A percentile compares a stretch with the other conserved stretches of the same genome.
Evolutionary conservation across 2,888 invertebrate genomes (phyloP).

Genomic region (Yponomeuta sedellus): DNA sequence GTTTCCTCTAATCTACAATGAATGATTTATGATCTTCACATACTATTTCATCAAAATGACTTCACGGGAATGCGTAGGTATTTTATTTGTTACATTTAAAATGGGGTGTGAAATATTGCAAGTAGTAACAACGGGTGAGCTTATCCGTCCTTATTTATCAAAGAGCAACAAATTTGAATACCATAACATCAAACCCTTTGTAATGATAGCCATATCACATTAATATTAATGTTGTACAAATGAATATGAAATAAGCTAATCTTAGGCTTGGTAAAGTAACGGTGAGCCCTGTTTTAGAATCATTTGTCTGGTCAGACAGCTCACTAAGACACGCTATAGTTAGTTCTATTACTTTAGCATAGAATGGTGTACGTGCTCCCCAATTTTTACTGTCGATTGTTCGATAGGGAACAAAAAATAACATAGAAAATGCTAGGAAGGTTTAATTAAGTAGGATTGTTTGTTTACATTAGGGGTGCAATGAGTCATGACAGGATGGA

Average conservation of each 20-base stretch:
- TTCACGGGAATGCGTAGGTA: too few species aligned
- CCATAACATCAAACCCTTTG: background rate
- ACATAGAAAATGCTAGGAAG: background rate
- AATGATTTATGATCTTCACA: background rate
- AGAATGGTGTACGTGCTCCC: background rate
- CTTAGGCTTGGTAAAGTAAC: background rate
- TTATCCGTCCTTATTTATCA: background rate
- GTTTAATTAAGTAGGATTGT: background rate
- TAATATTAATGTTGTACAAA: slow-evolving; percentile 2
- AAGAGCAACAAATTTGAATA: background rate
- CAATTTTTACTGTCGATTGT: background rate
- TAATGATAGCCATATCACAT: background rate
- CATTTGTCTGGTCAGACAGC: background rate
- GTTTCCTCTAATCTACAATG: background rate
- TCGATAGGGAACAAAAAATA: background rate
- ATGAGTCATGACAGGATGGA: background rate
- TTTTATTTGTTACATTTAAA: too few species aligned
- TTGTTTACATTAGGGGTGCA: background rate
- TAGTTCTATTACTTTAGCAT: background rate
- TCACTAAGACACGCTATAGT: background rate
- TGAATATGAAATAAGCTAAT: background rate
- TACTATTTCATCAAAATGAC: too few species aligned
- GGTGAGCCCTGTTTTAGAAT: background rate
- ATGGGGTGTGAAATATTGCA: too few species aligned
- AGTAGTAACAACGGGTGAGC: too few species aligned